A percentile compares a stretch with the other conserved stretches of the same genome.
Conservation (phyloP, 2,888 invertebrate genomes). For the Merodon equestris region DNA sequence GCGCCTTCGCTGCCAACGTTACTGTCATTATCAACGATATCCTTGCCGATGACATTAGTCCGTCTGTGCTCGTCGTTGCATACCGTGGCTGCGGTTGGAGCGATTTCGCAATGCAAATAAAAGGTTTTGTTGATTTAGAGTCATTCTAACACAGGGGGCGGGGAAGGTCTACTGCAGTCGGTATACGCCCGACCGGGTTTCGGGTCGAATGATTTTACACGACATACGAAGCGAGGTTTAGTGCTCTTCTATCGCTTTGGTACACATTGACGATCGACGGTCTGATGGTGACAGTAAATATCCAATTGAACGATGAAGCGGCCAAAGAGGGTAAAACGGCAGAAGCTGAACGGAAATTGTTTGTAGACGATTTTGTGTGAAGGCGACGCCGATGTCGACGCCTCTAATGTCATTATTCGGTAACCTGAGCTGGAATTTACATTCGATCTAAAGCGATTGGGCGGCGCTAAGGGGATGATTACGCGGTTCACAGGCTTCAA, state of each 20-base stretch:
- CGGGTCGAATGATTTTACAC: slow-evolving; percentile 24
- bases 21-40: slow-evolving; percentile 66
- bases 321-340: background rate
- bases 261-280: background rate
- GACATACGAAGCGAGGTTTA: slow-evolving; percentile 3
- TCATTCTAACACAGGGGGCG: background rate
- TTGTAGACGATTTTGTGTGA: slow-evolving; percentile 49
- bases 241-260: background rate
- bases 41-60: slow-evolving; percentile 68
- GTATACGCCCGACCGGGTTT: background rate
- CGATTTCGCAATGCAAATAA: slow-evolving; percentile 68
- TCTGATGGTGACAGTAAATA: slow-evolving; percentile 26
- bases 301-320: slow-evolving; percentile 62
- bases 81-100: slow-evolving; percentile 63
- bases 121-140: slow-evolving; percentile 65
- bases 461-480: slow-evolving; percentile 34
- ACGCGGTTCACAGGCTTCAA: slow-evolving; percentile 24
- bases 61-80: slow-evolving; percentile 68
- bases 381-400: slow-evolving; percentile 39
- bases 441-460: slow-evolving; percentile 58
- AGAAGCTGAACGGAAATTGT: slow-evolving; percentile 15
- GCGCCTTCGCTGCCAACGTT: too few species aligned
- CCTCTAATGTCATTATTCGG: slow-evolving; percentile 65
- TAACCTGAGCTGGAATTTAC: slow-evolving; percentile 64
- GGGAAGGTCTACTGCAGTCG: background rate